Percentiles rank a stretch among this genome's conserved stretches.
Evolutionary conservation across 2,113 vertebrate genomes (phyloP).

Genomic region (Naja naja): DNA sequence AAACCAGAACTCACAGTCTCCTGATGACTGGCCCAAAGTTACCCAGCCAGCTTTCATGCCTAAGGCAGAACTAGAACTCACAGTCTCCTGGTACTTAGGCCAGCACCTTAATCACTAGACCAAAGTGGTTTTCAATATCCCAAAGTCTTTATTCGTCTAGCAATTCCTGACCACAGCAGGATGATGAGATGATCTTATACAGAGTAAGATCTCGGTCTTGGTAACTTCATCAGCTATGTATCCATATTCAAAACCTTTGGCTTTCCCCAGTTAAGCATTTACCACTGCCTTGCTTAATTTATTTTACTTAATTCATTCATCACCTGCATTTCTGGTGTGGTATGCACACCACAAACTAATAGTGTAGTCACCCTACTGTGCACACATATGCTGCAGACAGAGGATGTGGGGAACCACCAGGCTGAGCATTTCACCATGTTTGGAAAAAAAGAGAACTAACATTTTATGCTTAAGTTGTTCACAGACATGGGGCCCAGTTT

Average conservation of each 20-base stretch:
- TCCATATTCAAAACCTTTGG: not conserved
- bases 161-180: not conserved
- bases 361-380: not conserved
- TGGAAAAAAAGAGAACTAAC: not conserved
- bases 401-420: not conserved
- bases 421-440: not conserved
- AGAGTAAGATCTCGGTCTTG: not conserved
- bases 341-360: not conserved
- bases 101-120: not conserved
- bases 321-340: not conserved
- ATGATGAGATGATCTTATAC: not conserved
- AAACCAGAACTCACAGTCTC: too few relatives aligned
- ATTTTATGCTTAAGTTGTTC: too few relatives aligned
- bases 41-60: too few relatives aligned
- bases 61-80: too few relatives aligned
- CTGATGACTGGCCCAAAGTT: too few relatives aligned
- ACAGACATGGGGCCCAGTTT: too few relatives aligned
- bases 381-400: not conserved
- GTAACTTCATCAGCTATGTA: not conserved
- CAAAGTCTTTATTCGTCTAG: not conserved
- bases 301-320: not conserved
- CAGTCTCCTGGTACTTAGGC: not conserved
- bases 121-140: not conserved
- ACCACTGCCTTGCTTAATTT: not conserved
- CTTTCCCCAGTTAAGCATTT: not conserved